A percentile compares a stretch with the other conserved stretches of the same genome.
Evolutionary conservation across 2,797 vertebrate genomes (phyloP).

Genomic region (Varecia variegata): DNA sequence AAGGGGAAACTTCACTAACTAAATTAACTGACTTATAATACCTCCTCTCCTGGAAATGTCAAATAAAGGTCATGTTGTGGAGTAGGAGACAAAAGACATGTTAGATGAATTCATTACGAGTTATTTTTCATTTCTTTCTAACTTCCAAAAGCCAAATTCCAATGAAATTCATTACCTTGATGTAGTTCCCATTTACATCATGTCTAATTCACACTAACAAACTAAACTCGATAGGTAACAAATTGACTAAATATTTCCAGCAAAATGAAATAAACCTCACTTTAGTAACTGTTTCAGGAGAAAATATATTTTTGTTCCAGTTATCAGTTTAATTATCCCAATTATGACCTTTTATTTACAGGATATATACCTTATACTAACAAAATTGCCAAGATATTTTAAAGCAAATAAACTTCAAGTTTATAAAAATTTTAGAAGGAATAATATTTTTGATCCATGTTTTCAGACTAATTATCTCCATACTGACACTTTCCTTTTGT

Average conservation of each 20-base stretch:
- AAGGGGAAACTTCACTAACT: conserved; percentile 21
- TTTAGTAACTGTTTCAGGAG: neutral
- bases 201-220: neutral
- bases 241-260: conserved; percentile 30
- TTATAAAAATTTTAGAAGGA: neutral
- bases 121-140: conserved; percentile 44
- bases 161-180: conserved; percentile 9
- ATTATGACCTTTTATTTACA: neutral
- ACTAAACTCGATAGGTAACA: neutral
- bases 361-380: neutral
- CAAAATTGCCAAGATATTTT: neutral
- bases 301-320: conserved; percentile 45
- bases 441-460: neutral
- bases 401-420: neutral
- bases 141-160: conserved; percentile 40
- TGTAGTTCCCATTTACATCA: neutral
- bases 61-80: neutral
- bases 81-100: conserved; percentile 15
- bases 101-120: conserved; percentile 12
- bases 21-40: neutral
- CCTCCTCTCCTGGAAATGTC: neutral
- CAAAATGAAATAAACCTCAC: conserved; percentile 39
- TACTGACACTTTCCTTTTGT: neutral
- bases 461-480: neutral
- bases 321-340: neutral